phyloP scores from a whole-genome alignment of 2,888 invertebrate genomes.

The Pollenia amentaria region DNA sequence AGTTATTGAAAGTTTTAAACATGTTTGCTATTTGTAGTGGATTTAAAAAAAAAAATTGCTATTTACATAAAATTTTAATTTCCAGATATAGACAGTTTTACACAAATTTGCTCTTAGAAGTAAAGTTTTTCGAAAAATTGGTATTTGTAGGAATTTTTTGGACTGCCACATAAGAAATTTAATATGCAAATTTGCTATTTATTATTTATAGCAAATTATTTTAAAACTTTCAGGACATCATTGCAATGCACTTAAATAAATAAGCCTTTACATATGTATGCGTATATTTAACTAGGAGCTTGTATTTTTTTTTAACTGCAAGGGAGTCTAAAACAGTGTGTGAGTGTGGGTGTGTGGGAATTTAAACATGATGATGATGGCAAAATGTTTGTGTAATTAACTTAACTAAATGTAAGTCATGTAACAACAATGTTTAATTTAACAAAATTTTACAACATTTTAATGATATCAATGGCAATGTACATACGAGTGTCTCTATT shows the following conservation, averaged over 20 bases:
- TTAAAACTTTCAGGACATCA: no score
- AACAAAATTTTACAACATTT: slow-evolving; percentile 67
- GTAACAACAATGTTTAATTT: slow-evolving; percentile 66
- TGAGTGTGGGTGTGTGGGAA: slow-evolving; percentile 27
- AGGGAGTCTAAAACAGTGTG: background rate
- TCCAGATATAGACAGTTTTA: no score
- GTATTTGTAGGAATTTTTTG: no score
- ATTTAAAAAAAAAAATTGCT: no score
- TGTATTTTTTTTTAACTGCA: background rate
- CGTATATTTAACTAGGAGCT: background rate
- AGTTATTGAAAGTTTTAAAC: no score
- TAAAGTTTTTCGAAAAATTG: no score
- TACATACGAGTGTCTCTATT: background rate
- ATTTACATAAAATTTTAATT: no score
- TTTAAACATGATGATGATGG: slow-evolving; percentile 39
- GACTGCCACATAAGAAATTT: no score
- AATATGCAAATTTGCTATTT: no score
- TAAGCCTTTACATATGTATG: background rate
- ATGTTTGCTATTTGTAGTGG: no score
- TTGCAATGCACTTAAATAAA: background rate
- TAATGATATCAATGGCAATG: slow-evolving; percentile 59
- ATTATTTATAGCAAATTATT: no score
- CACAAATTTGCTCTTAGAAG: no score
- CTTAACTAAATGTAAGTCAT: slow-evolving; percentile 71
- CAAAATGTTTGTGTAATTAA: slow-evolving; percentile 66